Conservation (phyloP, 2,797 vertebrate species). For the Tiaroga cobitis region DNA sequence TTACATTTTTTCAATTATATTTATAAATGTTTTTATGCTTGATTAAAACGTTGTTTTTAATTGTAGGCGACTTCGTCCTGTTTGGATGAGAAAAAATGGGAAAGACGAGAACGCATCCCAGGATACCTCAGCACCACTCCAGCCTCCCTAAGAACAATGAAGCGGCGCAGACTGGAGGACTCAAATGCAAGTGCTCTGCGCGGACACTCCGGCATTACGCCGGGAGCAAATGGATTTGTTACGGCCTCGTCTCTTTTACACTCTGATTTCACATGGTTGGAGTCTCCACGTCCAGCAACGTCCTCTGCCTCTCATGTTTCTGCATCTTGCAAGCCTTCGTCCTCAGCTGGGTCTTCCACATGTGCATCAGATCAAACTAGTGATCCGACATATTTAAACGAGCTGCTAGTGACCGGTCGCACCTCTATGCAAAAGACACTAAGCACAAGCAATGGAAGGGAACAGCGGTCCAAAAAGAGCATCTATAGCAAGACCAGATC, state of each 20-base stretch:
- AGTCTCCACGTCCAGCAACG: constrained; percentile 34
- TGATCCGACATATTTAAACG: constrained; percentile 2
- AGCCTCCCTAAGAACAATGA: constrained; percentile 58
- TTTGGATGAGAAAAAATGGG: not conserved
- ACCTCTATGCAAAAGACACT: not conserved
- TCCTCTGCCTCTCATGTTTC: constrained; percentile 18
- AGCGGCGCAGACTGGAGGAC: constrained; percentile 66
- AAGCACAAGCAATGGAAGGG: constrained; percentile 7
- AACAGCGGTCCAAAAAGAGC: constrained; percentile 28
- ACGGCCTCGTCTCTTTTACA: constrained; percentile 55
- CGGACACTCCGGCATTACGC: not conserved
- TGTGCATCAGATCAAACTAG: constrained; percentile 2
- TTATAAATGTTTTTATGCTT: not conserved
- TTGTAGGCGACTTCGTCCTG: constrained; percentile 20
- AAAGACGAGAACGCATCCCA: constrained; percentile 16
- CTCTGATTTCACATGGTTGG: constrained; percentile 41
- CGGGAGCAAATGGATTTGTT: constrained; percentile 55
- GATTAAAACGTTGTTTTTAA: not conserved
- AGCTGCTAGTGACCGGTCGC: not conserved
- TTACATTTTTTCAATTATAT: not conserved
- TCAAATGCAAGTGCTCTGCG: not conserved
- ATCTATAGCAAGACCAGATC: constrained; percentile 23
- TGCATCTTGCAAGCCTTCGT: constrained; percentile 13
- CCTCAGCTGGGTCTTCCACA: constrained; percentile 33
- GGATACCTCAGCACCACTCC: constrained; percentile 47